Evolutionary conservation across 1,140 invertebrate genomes (phyloP), one percentile per base, ranked within the genome.

Genomic region (Homalodisca vitripennis): DNA sequence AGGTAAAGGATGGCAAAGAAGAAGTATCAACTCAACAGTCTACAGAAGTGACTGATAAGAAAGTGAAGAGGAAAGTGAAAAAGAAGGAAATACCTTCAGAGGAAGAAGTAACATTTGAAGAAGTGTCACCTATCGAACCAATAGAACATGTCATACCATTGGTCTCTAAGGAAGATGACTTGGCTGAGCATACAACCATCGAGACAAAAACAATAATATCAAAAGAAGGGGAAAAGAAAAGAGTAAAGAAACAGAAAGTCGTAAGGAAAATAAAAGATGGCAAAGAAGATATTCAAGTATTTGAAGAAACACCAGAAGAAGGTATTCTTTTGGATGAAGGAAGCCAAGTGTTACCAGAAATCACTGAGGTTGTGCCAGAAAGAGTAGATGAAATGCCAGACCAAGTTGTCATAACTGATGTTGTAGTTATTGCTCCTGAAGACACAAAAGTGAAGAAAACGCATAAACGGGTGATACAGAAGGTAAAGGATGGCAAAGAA

Each of bases 1-100:
- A 34, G 46, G 74, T 74, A 76, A 74, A 70, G 69, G 57, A 73
- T n/a, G 63, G 71, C 13, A 70, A 74, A 64, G 76, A 66, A 26
- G 22, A 67, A 77, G 73, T 31, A 57, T 70, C 77, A 22, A 70
- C 71, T 3, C 70, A 76, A 68, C 74, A 70, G 6, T 73, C 75
- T 41, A 77, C 76, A 71, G 79, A 79, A 71, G 74, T 76, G 66
- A 78, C 77, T 66, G 75, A 77, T 74, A 76, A 73, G 46, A 75
- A 77, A 63, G 78, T 80, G 69, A 74, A 80, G 76, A 74, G 68
- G 32, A 72, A 78, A 78, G 76, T 13, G 20, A 63, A 30, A 20
- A 20, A 62, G 30, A 67, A 72, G 30, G 41, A 62, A 62, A 27
- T 20, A 3, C 47, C 46, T 13, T 14, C 13, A 6, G 12, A 14